Conservation (phyloP, 2,888 invertebrate species). For the Eulithis testata region DNA sequence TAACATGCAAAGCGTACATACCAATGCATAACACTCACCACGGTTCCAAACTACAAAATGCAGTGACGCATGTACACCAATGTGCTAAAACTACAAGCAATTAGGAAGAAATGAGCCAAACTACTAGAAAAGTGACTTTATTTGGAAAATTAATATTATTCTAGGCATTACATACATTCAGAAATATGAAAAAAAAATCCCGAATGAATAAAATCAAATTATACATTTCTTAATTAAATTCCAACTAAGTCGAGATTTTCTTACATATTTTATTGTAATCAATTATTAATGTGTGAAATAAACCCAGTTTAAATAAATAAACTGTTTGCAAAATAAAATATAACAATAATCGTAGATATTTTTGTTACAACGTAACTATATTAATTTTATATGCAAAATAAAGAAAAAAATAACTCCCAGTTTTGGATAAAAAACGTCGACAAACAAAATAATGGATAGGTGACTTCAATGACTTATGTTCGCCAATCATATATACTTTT, state of each 20-base stretch:
- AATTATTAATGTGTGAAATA: not conserved
- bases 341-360: no score
- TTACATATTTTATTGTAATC: not conserved
- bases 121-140: conserved; percentile 22
- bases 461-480: no score
- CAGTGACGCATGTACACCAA: conserved; percentile 39
- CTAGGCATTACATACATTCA: conserved; percentile 1
- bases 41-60: conserved; percentile 36
- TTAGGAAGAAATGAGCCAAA: conserved; percentile 29
- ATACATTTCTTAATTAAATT: no score
- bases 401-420: no score
- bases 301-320: not conserved
- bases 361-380: no score
- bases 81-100: conserved; percentile 25
- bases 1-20: conserved; percentile 33
- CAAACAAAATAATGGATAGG: no score
- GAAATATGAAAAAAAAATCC: not conserved
- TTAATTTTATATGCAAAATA: no score
- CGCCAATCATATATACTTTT: no score
- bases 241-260: not conserved
- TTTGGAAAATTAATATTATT: conserved; percentile 28
- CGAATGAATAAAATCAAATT: no score
- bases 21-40: conserved; percentile 63
- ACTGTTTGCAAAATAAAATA: no score
- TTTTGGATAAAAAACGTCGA: no score